Evolutionary conservation across 2,113 vertebrate species (phyloP).

Genomic region (Hymenochirus boettgeri): DNA sequence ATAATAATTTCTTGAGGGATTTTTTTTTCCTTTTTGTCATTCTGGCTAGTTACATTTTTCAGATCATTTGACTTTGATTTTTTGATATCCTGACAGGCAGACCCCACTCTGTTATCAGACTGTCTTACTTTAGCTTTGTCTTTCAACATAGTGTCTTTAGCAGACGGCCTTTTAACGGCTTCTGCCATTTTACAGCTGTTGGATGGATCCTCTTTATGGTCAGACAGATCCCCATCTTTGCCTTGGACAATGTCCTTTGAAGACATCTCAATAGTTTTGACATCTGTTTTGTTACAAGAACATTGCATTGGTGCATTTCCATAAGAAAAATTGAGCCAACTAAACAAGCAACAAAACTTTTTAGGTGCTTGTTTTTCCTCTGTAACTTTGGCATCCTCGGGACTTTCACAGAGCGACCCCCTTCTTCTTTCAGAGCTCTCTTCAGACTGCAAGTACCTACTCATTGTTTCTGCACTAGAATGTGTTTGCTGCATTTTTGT

Average conservation of each 20-base stretch:
- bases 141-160: not conserved
- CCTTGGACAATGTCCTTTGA: too few species aligned
- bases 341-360: conserved; percentile 39
- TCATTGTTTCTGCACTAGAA: not conserved
- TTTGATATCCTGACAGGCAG: too few species aligned
- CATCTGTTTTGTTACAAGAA: conserved; percentile 9
- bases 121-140: not conserved
- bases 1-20: too few species aligned
- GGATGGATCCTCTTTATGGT: not conserved
- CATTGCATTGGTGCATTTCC: conserved; percentile 32
- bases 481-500: not conserved
- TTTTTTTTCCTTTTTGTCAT: too few species aligned
- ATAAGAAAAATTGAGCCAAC: conserved; percentile 8
- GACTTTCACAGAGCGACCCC: not conserved
- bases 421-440: not conserved
- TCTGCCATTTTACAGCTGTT: not conserved
- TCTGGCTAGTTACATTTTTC: too few species aligned
- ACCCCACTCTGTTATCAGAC: not conserved
- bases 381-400: not conserved
- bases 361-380: not conserved
- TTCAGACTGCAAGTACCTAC: too few species aligned
- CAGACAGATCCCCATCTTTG: not conserved
- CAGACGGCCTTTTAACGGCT: not conserved
- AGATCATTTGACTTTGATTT: too few species aligned
- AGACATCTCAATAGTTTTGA: not conserved